Conservation (phyloP, 2,797 vertebrate species). For the Siniperca scherzeri region DNA sequence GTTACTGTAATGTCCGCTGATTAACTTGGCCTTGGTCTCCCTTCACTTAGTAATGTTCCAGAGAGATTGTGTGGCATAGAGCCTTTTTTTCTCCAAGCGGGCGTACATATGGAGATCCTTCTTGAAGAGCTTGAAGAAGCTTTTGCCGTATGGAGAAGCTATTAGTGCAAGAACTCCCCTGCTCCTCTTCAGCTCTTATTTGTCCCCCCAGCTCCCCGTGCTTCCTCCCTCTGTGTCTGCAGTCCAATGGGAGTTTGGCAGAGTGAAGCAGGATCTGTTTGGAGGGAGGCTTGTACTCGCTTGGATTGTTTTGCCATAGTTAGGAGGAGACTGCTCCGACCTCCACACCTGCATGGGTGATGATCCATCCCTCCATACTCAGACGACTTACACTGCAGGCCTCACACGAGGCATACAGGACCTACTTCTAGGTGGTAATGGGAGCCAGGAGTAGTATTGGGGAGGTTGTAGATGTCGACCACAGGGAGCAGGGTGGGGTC, state of each 20-base stretch:
- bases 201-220: conserved; percentile 49
- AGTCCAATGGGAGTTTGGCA: conserved; percentile 82
- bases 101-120: conserved; percentile 69
- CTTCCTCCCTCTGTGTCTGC: conserved; percentile 78
- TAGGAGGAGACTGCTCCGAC: conserved; percentile 57
- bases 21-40: conserved; percentile 76
- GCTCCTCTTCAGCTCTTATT: conserved; percentile 69
- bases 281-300: conserved; percentile 58
- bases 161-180: conserved; percentile 83
- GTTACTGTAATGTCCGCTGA: conserved; percentile 82
- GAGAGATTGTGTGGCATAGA: conserved; percentile 74
- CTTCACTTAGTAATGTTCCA: conserved; percentile 80
- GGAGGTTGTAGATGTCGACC: conserved; percentile 91
- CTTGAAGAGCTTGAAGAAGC: conserved; percentile 70
- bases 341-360: conserved; percentile 56
- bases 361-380: conserved; percentile 50
- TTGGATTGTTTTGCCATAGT: conserved; percentile 57
- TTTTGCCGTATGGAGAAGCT: conserved; percentile 75
- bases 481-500: conserved; percentile 95
- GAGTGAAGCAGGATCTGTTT: conserved; percentile 65
- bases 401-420: conserved; percentile 95
- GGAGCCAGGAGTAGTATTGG: conserved; percentile 86
- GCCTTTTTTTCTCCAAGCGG: conserved; percentile 74
- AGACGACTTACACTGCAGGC: conserved; percentile 21
- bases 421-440: conserved; percentile 96